Percentiles rank a stretch among this genome's conserved stretches.
Conservation (phyloP, 2,888 invertebrate species). For the Anthrax anthrax region DNA sequence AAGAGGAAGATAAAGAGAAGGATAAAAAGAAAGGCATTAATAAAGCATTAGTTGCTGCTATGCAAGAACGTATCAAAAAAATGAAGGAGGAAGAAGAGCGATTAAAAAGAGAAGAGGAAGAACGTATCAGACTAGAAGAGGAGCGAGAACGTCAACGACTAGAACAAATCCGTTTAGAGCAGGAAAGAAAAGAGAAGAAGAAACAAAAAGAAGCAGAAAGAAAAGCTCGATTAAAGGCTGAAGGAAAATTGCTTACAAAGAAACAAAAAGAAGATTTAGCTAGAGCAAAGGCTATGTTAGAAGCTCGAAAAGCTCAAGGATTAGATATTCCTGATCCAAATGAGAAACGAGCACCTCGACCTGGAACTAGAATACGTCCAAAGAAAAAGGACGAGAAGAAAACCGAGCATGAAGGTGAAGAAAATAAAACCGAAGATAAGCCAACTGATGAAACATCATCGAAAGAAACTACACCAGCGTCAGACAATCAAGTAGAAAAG, state of each 20-base stretch:
- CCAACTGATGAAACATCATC: slow-evolving; percentile 14
- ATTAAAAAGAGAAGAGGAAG: slow-evolving; percentile 57
- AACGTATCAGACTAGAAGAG: slow-evolving; percentile 57
- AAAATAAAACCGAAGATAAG: slow-evolving; percentile 16
- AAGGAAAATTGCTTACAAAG: slow-evolving; percentile 84
- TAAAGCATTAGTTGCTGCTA: slow-evolving; percentile 74
- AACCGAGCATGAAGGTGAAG: slow-evolving; percentile 26
- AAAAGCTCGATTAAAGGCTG: slow-evolving; percentile 86
- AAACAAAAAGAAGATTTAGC: slow-evolving; percentile 88
- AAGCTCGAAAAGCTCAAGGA: slow-evolving; percentile 79
- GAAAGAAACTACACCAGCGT: slow-evolving; percentile 14
- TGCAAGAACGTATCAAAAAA: slow-evolving; percentile 83
- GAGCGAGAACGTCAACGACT: slow-evolving; percentile 57
- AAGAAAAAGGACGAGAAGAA: slow-evolving; percentile 45
- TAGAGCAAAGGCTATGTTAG: slow-evolving; percentile 76
- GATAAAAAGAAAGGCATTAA: slow-evolving; percentile 56
- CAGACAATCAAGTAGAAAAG: slow-evolving; percentile 22
- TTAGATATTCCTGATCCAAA: slow-evolving; percentile 62
- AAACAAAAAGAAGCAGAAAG: slow-evolving; percentile 87
- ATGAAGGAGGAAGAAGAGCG: slow-evolving; percentile 81
- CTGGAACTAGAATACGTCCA: slow-evolving; percentile 61
- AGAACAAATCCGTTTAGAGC: slow-evolving; percentile 65
- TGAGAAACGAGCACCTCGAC: slow-evolving; percentile 41
- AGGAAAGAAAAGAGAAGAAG: slow-evolving; percentile 74
- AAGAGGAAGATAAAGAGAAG: slow-evolving; percentile 41